Base-by-base conservation (phyloP, 2,888 invertebrate genomes). In the Drosophila fungiperda region DNA sequence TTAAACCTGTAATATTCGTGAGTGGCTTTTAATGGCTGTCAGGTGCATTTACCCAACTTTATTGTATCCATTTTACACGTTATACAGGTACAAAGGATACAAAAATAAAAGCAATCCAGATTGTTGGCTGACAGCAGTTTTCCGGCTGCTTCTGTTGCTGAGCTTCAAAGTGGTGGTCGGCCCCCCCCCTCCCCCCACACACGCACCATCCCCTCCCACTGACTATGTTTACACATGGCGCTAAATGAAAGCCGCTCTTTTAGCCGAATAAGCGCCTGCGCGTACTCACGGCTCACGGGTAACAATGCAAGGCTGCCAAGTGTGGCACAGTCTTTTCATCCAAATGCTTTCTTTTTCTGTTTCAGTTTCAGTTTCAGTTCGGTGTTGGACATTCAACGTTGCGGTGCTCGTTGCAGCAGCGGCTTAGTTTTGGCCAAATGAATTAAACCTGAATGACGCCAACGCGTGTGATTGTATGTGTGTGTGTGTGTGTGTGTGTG, bases 261-360 rank as follows among this genome's bases (percentile, higher is more conserved):
- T 17, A 17, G 7, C 12, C 7, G 29, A 38, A 5, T 23, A 52
- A 49, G 70, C 82, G 87, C 84, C 78, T 83, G 80, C 80, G 80
- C 73, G 50, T 52, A 45, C 74, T 40, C 61, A n/a, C 5, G 29
- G 49, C 74, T 36, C 61, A n/a, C 38, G 42, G 58, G 20, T 4
- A 23, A 45, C 45, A 45, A 20, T 17, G 52, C 50, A 33, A 12
- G n/a, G 11, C 33, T 45, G 36, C 23, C 57, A 17, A 75, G 33
- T 57, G 58, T 48, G 36, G 3, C 23, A n/a, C 20, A 26, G 23
- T 66, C 60, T 52, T 72, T 63, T 26, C 11, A 61, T 49, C 68
- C 59, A 63, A 64, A 38, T 17, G 26, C 36, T 55, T 45, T 23
- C 45, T 45, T 11, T 12, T 20, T n/a, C 42, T n/a, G 40, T n/a